Base-by-base conservation (phyloP, 2,888 invertebrate species). In the Hydrotaea diabolus region DNA sequence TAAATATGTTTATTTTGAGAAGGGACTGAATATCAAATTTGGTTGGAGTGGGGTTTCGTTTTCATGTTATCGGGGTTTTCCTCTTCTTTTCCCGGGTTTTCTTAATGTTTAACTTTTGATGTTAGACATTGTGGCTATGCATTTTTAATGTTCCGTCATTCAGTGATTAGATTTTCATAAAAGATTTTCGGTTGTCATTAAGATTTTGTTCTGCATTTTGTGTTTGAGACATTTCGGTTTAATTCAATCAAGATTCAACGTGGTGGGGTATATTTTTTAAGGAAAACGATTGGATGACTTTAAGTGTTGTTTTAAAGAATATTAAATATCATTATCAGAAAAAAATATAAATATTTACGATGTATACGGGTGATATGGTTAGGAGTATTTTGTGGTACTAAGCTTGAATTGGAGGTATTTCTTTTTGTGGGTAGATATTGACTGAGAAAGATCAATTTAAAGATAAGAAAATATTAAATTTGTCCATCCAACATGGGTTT, bases 121-220 rank as follows among this genome's bases (percentile, higher is more conserved):
- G 72, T 82, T 79, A 85, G 81, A 85, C 81, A 81, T 79, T 81
- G 17, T 66, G 79, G 55, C 78, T 73, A 69, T 85, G 72, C 72
- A 53, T 76, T 73, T 73, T 72, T 59, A 57, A 46, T 76, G 7
- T 26, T 62, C 23, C 23, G 19, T 73, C 57, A 77, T 36, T 66
- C 57, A 76, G 39, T 64, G 79, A 72, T 84, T 74, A 15, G 49
- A 31, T 62, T 71, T 71, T 46, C 11, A 57, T 64, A 46, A n/a
- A 19, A 19, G 21, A 69, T 43, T 46, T 11, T 69, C 17, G 7
- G 36, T 36, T 39, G 17, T 39, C 39, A 39, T 55, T 55, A 21
- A n/a, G 55, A 21, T 55, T 55, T 66, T 39, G 39, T 39, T 39
- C 13, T 39, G 4, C 13, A n/a, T 49, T n/a, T 49, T 49, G 1